Base-by-base conservation (phyloP, 2,888 invertebrate genomes). In the Drosophila neutralis region DNA sequence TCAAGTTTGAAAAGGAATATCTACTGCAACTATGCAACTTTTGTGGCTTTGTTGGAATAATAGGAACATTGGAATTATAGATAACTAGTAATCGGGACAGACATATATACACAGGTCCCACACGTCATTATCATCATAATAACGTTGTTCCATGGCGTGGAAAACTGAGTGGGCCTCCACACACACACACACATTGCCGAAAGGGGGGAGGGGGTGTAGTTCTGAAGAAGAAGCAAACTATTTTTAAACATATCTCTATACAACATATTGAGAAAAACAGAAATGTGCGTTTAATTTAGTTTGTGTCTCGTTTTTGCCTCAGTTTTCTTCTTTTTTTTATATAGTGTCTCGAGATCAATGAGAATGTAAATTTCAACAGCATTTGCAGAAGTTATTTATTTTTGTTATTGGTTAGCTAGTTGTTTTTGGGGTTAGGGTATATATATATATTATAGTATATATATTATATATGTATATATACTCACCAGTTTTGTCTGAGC, bases 401-500 rank as follows among this genome's bases (percentile, higher is more conserved):
- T 48, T 49, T 49, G 35, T 33, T 27, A 36, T 27, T 36, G 13
- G 21, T 15, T 29, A 49, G 24, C 2, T 48, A 31, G 24, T 24
- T 36, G 15, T 31, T 48, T 49, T 67, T 65, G 66, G 66, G 68
- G 67, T 68, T 68, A 68, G 40, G 65, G 45, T 24, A 18, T 24
- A 48, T 48, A 13, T 13, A 15, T 15, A 21, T 21, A 21, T 21
- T 10, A 2, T 13, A 18, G 42, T 24, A 18, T 18, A 48, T 48
- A 13, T 13, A 8, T 15, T 10, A 2, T 11, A 18, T 52, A 8
- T 8, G 4, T 35, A 4, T 56, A 15, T 31, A 52, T 66, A 45
- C 69, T 89, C 74, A 92, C 98, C 98, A 92, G 98, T 98, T 94
- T 97, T 98, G 93, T 98, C 98, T 75, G 98, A 98, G 90, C 98